A percentile compares a stretch with the other conserved stretches of the same genome.
Evolutionary conservation across 2,888 invertebrate genomes (phyloP).

Genomic region (Agrilus biguttatus): DNA sequence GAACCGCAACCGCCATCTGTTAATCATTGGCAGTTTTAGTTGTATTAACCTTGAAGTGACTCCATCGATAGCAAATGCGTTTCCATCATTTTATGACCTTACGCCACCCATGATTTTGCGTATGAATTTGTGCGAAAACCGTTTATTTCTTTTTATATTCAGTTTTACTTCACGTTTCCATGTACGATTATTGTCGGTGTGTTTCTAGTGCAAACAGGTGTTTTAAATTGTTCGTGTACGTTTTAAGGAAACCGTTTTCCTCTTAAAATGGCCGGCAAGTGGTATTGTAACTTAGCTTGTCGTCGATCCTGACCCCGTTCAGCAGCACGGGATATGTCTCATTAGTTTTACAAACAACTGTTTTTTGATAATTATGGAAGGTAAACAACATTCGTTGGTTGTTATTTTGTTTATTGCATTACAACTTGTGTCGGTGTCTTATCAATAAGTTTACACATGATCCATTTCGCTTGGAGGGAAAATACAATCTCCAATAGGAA

Average conservation of each 20-base stretch:
- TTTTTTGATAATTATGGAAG: slow-evolving; percentile 27
- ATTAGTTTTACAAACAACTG: slow-evolving; percentile 18
- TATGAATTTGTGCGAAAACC: not conserved
- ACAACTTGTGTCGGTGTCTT: not conserved
- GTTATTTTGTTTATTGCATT: not conserved
- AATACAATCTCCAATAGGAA: no score
- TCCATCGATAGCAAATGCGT: slow-evolving; percentile 5
- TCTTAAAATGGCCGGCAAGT: slow-evolving; percentile 70
- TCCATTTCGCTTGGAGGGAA: no score
- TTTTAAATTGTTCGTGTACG: no score
- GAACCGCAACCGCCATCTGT: no score
- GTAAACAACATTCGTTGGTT: slow-evolving; percentile 17
- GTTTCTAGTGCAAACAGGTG: no score
- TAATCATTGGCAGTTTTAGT: not conserved
- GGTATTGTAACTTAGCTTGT: slow-evolving; percentile 17
- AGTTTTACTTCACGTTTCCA: no score
- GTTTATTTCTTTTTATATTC: no score
- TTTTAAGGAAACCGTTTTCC: slow-evolving; percentile 24
- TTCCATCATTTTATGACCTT: no score
- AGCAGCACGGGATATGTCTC: slow-evolving; percentile 15
- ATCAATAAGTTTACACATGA: not conserved
- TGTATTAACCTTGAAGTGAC: slow-evolving; percentile 3
- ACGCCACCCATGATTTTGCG: no score
- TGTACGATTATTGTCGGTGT: no score
- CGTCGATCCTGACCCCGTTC: slow-evolving; percentile 26